phyloP scores from a whole-genome alignment of 2,888 invertebrate species.

The Drosophila merina region DNA sequence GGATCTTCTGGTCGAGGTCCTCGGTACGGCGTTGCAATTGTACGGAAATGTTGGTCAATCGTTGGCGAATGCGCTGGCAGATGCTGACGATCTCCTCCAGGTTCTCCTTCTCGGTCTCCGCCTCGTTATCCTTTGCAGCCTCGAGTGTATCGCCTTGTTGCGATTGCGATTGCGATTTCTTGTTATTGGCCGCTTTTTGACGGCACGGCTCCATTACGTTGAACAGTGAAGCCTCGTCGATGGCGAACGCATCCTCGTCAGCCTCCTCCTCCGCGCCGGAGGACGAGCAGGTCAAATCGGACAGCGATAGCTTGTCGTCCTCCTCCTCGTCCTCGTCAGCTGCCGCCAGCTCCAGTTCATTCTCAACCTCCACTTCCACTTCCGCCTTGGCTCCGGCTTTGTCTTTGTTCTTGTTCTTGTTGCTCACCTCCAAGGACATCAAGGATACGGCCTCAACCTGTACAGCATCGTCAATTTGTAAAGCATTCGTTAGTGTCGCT shows the following conservation, averaged over 20 bases:
- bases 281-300: background rate
- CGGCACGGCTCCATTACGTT: background rate
- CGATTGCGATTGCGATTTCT: no score
- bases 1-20: background rate
- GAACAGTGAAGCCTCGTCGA: background rate
- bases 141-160: no score
- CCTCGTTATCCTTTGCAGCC: background rate
- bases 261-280: background rate
- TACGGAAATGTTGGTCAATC: background rate
- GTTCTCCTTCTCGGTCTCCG: background rate
- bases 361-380: background rate
- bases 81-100: background rate
- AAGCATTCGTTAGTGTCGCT: background rate
- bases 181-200: background rate
- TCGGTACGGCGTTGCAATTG: background rate
- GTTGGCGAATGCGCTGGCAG: background rate
- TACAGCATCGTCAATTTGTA: background rate
- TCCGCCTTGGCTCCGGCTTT: background rate
- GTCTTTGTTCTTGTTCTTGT: background rate
- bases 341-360: background rate
- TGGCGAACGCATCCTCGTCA: slow-evolving; percentile 2
- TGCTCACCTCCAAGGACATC: background rate
- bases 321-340: background rate
- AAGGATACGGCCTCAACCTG: background rate
- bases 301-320: background rate